Percentiles rank a stretch among this genome's conserved stretches.
These are phyloP conservation scores for Sarcophaga caerulescens DNA, from an alignment of 2,888 invertebrate species.

Conservation along the genomic window DNA sequence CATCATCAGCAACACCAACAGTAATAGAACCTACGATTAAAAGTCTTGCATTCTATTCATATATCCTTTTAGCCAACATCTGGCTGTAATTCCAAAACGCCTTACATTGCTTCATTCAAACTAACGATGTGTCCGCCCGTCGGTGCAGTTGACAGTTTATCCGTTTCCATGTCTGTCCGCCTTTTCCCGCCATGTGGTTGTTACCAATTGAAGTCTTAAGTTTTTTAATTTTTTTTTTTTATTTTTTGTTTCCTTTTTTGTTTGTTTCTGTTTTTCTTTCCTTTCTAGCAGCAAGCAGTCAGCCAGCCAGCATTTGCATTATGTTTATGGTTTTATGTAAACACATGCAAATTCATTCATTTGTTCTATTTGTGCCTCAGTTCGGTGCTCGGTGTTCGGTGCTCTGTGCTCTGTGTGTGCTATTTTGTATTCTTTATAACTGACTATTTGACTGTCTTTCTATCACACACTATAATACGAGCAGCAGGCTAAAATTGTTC, in stretches of 20 bases:
- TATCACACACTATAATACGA: constrained; percentile 30
- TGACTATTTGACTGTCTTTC: constrained; percentile 53
- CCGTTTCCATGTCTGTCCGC: constrained; percentile 52
- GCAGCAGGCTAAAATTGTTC: constrained; percentile 23
- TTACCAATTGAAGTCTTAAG: constrained; percentile 60
- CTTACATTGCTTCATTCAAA: constrained; percentile 24
- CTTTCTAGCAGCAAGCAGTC: neutral
- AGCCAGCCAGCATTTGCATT: constrained; percentile 57
- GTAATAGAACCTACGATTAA: constrained; percentile 41
- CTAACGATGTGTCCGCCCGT: constrained; percentile 19
- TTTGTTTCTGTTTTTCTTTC: neutral
- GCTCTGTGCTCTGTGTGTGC: constrained; percentile 10
- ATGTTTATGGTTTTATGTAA: constrained; percentile 65
- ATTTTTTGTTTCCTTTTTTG: neutral
- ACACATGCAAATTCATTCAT: constrained; percentile 68
- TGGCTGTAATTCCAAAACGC: constrained; percentile 28
- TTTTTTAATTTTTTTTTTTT: constrained; percentile 33
- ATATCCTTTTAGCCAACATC: constrained; percentile 51
- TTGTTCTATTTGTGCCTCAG: constrained; percentile 63
- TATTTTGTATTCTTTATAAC: constrained; percentile 29
- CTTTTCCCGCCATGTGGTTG: constrained; percentile 63
- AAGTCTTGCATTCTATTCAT: constrained; percentile 21
- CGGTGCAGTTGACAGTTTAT: constrained; percentile 3
- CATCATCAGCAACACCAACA: neutral
- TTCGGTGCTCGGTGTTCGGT: neutral